phyloP scores from a whole-genome alignment of 2,888 invertebrate species.

The Cyclophora albipunctata region DNA sequence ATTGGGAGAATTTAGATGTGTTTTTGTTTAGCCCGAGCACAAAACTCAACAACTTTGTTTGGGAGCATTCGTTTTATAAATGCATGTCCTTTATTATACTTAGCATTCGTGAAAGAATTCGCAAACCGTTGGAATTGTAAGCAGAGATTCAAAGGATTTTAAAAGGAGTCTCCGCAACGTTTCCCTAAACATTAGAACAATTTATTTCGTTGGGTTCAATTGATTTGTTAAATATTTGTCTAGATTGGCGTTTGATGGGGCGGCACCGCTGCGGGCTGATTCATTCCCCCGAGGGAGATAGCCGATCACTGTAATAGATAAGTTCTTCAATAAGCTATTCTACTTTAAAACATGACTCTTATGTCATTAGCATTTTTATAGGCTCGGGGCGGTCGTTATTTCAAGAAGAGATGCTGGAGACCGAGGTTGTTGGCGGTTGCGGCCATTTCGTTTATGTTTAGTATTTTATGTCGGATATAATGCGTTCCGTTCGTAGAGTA shows the following conservation, averaged over 20 bases:
- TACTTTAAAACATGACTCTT: conserved; percentile 42
- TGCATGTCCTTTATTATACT: too few relatives aligned
- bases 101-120: too few relatives aligned
- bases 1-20: conserved; percentile 26
- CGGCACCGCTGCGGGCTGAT: too few relatives aligned
- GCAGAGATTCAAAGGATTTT: too few relatives aligned
- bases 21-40: conserved; percentile 17
- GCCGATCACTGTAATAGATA: background rate
- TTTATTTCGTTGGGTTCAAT: too few relatives aligned
- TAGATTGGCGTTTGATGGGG: too few relatives aligned
- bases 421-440: conserved; percentile 24
- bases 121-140: too few relatives aligned
- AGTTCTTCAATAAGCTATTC: conserved; percentile 7
- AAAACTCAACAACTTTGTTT: conserved; percentile 1
- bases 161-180: too few relatives aligned
- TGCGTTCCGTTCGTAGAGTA: conserved; percentile 9
- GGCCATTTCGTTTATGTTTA: conserved; percentile 29
- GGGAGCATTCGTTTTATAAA: background rate
- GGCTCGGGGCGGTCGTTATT: conserved; percentile 42
- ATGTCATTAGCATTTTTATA: conserved; percentile 58
- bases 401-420: conserved; percentile 30
- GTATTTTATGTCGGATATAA: conserved; percentile 30
- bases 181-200: too few relatives aligned
- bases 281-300: background rate
- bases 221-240: too few relatives aligned